These are phyloP conservation scores for Megalonaias nervosa DNA, from an alignment of 1,140 invertebrate species.

Conservation along the genomic window DNA sequence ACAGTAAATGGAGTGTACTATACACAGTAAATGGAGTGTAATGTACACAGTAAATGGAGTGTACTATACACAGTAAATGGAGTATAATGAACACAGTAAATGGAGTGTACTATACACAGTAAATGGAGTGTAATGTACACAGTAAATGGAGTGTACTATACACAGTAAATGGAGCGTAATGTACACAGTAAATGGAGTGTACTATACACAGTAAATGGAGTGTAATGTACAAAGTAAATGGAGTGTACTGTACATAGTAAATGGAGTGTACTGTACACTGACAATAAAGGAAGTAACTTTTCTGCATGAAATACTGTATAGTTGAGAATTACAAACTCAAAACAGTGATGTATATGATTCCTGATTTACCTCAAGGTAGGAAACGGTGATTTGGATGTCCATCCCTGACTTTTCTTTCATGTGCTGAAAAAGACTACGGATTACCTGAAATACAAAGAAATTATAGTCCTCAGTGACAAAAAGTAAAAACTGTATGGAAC, in stretches of 20 bases:
- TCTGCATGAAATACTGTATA: neutral
- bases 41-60: too few relatives aligned
- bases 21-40: too few relatives aligned
- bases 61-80: too few relatives aligned
- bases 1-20: too few relatives aligned
- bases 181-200: too few relatives aligned
- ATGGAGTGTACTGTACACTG: neutral
- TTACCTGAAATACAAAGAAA: conserved; percentile 42
- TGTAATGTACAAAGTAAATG: too few relatives aligned
- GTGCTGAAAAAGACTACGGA: conserved; percentile 49
- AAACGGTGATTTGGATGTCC: conserved; percentile 47
- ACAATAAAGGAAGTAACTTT: neutral
- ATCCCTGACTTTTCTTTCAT: conserved; percentile 41
- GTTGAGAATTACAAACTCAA: neutral
- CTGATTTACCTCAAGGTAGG: conserved; percentile 45
- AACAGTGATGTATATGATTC: neutral
- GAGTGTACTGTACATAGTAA: neutral
- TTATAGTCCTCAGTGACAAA: neutral
- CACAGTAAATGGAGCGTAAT: too few relatives aligned
- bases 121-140: too few relatives aligned
- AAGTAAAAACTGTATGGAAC: neutral
- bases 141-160: too few relatives aligned
- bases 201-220: too few relatives aligned
- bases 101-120: too few relatives aligned
- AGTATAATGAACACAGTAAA: too few relatives aligned